Percentiles rank a stretch among this genome's conserved stretches.
Evolutionary conservation across 2,113 vertebrate species (phyloP).

Genomic region (Phaethon lepturus): DNA sequence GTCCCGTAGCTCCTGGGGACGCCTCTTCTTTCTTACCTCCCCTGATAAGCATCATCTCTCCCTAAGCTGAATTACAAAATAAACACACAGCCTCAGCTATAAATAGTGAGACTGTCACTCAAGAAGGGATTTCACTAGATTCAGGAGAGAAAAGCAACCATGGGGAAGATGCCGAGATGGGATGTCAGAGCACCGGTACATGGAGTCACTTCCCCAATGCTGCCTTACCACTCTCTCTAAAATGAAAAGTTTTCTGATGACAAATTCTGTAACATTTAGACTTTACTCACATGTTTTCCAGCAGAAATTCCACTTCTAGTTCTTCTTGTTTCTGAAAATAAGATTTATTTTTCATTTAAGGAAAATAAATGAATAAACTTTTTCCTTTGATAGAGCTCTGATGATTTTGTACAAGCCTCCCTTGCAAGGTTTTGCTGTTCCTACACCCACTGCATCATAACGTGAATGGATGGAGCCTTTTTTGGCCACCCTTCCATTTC

Average conservation of each 20-base stretch:
- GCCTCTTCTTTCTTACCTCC: background rate
- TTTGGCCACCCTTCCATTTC: background rate
- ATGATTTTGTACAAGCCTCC: background rate
- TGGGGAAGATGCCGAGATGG: background rate
- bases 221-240: background rate
- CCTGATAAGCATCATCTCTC: background rate
- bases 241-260: background rate
- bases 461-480: background rate
- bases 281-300: constrained; percentile 66
- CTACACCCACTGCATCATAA: background rate
- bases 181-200: background rate
- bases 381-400: background rate
- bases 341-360: background rate
- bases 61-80: background rate
- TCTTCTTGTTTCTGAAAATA: constrained; percentile 54
- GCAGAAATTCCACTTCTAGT: constrained; percentile 69
- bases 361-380: background rate
- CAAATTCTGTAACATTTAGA: background rate
- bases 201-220: background rate
- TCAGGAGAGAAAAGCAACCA: background rate
- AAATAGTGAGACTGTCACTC: background rate
- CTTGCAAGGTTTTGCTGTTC: background rate
- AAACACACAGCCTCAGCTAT: background rate
- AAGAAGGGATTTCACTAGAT: background rate
- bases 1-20: background rate